Conservation (phyloP, 2,888 invertebrate genomes). For the Yponomeuta malinellus region DNA sequence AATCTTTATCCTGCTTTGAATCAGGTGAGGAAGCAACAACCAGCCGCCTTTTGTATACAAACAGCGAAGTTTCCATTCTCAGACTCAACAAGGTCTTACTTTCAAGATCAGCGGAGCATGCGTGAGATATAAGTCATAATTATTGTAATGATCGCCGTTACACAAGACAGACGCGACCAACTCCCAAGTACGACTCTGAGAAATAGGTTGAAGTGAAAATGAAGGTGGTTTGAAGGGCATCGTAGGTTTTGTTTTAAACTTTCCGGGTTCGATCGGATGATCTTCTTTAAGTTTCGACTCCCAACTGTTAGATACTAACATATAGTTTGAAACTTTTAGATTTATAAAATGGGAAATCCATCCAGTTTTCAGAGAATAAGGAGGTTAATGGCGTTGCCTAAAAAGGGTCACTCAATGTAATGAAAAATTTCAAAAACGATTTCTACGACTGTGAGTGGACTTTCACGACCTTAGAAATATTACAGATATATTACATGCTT, state of each 20-base stretch:
- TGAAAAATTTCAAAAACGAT: too few species aligned
- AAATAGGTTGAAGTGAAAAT: slow-evolving; percentile 3
- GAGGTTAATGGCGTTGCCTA: too few species aligned
- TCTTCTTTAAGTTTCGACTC: too few species aligned
- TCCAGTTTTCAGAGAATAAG: too few species aligned
- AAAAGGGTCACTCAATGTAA: too few species aligned
- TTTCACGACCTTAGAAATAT: neutral
- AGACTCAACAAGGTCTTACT: slow-evolving; percentile 64
- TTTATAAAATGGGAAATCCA: too few species aligned
- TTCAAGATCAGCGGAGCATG: slow-evolving; percentile 73
- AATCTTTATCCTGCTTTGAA: neutral
- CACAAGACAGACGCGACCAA: slow-evolving; percentile 34
- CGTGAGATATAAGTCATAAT: slow-evolving; percentile 59
- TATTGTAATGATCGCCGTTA: slow-evolving; percentile 61
- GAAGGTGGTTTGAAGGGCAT: neutral
- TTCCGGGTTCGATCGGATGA: too few species aligned
- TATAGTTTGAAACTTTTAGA: too few species aligned
- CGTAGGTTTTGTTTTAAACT: neutral
- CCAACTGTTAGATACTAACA: too few species aligned
- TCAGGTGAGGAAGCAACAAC: neutral
- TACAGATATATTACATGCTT: neutral
- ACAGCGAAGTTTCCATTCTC: slow-evolving; percentile 52
- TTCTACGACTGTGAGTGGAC: neutral
- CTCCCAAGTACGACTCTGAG: neutral
- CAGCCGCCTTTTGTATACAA: slow-evolving; percentile 45